A percentile compares a stretch with the other conserved stretches of the same genome.
These are phyloP conservation scores for Gnathonemus longibarbis DNA, from an alignment of 2,113 vertebrate genomes.

Conservation along the genomic window DNA sequence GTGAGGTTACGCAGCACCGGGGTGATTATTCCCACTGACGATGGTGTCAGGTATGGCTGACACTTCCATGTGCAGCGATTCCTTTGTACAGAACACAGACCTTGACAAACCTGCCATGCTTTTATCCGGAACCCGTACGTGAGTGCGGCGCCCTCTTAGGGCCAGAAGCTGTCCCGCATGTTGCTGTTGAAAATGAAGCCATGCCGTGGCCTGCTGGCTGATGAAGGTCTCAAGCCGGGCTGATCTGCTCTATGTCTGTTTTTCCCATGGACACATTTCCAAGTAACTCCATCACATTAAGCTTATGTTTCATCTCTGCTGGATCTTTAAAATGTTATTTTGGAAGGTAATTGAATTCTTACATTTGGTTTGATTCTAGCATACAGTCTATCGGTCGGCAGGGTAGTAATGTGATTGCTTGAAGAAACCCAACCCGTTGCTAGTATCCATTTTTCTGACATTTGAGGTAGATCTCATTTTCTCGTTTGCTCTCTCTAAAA, in stretches of 20 bases:
- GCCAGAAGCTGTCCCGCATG: neutral
- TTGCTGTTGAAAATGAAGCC: neutral
- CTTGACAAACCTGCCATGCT: neutral
- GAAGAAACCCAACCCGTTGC: neutral
- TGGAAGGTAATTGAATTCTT: neutral
- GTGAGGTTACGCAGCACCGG: neutral
- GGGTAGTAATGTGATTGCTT: neutral
- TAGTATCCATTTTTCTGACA: neutral
- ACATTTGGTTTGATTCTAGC: neutral
- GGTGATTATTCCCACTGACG: neutral
- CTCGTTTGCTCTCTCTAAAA: neutral
- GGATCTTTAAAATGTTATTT: constrained; percentile 1
- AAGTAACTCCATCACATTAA: neutral
- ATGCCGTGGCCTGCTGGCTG: neutral
- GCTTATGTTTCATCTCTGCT: neutral
- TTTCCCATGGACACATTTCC: neutral
- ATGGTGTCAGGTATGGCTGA: neutral
- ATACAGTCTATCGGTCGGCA: neutral
- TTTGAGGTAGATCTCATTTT: neutral
- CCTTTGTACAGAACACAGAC: neutral
- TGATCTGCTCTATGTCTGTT: neutral
- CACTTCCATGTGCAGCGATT: neutral
- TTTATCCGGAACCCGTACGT: neutral
- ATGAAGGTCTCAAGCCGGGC: neutral
- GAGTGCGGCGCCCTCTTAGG: neutral